phyloP scores from a whole-genome alignment of 2,888 invertebrate species.

The Mellilla xanthometata region DNA sequence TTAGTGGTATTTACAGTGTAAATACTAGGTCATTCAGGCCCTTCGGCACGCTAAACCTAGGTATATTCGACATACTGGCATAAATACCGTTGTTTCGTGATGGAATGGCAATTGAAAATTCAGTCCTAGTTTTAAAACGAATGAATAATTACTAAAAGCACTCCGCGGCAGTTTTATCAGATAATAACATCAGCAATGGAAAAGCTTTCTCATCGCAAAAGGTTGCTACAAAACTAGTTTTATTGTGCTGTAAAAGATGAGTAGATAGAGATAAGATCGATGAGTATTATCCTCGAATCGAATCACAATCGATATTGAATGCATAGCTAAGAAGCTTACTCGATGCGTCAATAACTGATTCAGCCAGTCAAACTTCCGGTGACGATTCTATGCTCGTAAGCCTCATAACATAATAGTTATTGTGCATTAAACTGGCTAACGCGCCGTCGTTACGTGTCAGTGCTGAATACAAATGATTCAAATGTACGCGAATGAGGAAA shows the following conservation, averaged over 20 bases:
- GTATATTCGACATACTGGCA: constrained; percentile 51
- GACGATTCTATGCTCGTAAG: constrained; percentile 34
- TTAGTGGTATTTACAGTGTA: constrained; percentile 34
- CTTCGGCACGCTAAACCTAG: constrained; percentile 53
- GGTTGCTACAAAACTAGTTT: constrained; percentile 1
- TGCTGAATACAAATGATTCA: constrained; percentile 74
- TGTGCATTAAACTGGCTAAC: constrained; percentile 49
- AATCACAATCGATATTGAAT: constrained; percentile 21
- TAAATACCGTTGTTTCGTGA: constrained; percentile 53
- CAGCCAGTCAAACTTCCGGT: constrained; percentile 53
- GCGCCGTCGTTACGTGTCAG: constrained; percentile 38
- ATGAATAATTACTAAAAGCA: constrained; percentile 4
- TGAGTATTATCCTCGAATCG: not conserved
- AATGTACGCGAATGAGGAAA: constrained; percentile 71
- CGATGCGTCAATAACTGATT: constrained; percentile 38
- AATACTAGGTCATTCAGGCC: constrained; percentile 44
- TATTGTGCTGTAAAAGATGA: constrained; percentile 3
- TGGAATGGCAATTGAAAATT: constrained; percentile 19
- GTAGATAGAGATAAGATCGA: constrained; percentile 6
- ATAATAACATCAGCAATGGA: constrained; percentile 11
- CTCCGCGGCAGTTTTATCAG: constrained; percentile 3
- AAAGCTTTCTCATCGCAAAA: constrained; percentile 12
- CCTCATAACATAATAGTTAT: constrained; percentile 47
- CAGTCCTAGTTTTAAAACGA: constrained; percentile 2
- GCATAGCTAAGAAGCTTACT: constrained; percentile 32